Conservation (phyloP, 2,113 vertebrate genomes). For the Apistogramma diplotaenia region DNA sequence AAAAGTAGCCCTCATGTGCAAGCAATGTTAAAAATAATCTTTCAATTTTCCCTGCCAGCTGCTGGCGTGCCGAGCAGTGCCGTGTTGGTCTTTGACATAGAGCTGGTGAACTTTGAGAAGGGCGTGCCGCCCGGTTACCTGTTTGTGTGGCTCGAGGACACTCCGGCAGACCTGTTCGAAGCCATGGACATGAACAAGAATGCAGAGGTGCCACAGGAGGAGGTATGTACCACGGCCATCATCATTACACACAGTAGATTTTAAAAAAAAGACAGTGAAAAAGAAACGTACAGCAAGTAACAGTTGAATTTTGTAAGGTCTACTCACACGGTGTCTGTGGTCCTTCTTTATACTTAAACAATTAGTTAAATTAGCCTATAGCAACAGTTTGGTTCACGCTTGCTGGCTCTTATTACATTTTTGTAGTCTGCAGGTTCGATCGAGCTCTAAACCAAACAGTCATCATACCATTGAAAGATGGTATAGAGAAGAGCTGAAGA, state of each 20-base stretch:
- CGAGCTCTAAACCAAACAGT: too few species aligned
- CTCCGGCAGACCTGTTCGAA: constrained; percentile 80
- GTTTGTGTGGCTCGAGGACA: constrained; percentile 89
- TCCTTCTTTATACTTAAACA: not conserved
- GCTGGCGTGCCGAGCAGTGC: constrained; percentile 90
- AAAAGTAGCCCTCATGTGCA: not conserved
- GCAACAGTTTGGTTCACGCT: not conserved
- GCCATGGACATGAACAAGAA: constrained; percentile 88
- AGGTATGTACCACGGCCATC: constrained; percentile 69
- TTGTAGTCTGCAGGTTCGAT: not conserved
- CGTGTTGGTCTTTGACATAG: constrained; percentile 89
- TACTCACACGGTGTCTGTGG: not conserved
- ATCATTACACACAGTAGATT: not conserved
- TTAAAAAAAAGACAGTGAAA: not conserved
- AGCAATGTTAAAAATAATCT: not conserved
- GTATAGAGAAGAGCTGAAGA: too few species aligned
- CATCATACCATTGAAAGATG: too few species aligned
- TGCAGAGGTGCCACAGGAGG: constrained; percentile 79
- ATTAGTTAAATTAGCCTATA: not conserved
- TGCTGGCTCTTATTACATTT: not conserved
- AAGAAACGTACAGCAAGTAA: not conserved
- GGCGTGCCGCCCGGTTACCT: constrained; percentile 91
- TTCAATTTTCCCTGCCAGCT: constrained; percentile 67
- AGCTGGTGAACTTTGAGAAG: constrained; percentile 85
- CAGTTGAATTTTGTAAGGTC: not conserved